A percentile compares a stretch with the other conserved stretches of the same genome.
These are phyloP conservation scores for Pelecanoides urinatrix DNA, from an alignment of 2,113 vertebrate species.

Conservation along the genomic window DNA sequence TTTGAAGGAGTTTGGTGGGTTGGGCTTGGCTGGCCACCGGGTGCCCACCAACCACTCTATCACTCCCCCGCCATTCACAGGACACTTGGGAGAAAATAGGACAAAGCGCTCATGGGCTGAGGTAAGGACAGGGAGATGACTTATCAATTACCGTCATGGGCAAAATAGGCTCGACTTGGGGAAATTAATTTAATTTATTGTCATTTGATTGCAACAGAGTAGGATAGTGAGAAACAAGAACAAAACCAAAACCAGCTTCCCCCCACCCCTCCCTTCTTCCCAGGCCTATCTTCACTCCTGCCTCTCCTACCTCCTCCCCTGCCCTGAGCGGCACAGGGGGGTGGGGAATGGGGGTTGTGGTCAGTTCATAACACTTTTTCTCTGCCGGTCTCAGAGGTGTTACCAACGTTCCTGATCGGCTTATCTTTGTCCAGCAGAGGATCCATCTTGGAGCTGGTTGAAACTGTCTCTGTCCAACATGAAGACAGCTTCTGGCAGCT, in stretches of 20 bases:
- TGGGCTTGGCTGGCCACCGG: not conserved
- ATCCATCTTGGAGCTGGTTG: not conserved
- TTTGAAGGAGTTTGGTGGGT: not conserved
- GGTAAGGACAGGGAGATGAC: not conserved
- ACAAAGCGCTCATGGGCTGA: not conserved
- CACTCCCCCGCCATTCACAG: not conserved
- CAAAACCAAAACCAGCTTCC: not conserved
- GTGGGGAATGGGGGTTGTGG: accelerated
- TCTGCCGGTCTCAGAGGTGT: not conserved
- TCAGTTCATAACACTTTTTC: not conserved
- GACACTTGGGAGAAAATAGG: not conserved
- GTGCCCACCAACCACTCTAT: not conserved
- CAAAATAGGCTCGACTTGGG: not conserved
- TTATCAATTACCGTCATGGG: not conserved
- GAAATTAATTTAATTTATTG: not conserved
- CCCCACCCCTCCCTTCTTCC: not conserved
- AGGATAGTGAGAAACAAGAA: not conserved
- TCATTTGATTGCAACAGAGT: not conserved
- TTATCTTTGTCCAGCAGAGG: not conserved
- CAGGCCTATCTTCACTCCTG: not conserved
- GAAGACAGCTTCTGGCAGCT: not conserved
- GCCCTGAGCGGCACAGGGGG: accelerated
- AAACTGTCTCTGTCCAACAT: not conserved
- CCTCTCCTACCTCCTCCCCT: not conserved
- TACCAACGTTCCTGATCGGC: not conserved